Percentiles rank a stretch among this genome's conserved stretches.
Evolutionary conservation across 2,797 vertebrate genomes (phyloP).

Genomic region (Synaphobranchus kaupii): DNA sequence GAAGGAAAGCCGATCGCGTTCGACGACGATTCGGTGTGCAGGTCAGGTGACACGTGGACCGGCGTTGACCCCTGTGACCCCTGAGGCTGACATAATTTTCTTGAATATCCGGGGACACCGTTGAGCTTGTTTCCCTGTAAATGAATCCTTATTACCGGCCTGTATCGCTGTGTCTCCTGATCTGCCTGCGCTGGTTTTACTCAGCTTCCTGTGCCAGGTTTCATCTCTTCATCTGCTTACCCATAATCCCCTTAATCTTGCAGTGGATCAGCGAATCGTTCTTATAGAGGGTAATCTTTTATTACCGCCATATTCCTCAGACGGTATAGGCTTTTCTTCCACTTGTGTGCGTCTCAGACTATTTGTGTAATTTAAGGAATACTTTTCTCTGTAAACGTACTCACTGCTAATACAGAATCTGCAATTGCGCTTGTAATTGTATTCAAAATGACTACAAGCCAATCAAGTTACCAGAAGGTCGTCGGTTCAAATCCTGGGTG

Average conservation of each 20-base stretch:
- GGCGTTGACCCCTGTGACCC: not conserved
- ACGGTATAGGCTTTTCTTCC: not conserved
- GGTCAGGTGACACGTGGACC: not conserved
- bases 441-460: not conserved
- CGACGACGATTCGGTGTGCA: not conserved
- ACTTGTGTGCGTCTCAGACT: not conserved
- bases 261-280: not conserved
- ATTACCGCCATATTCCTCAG: not conserved
- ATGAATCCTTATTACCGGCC: not conserved
- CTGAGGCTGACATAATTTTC: not conserved
- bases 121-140: not conserved
- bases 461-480: not conserved
- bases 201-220: not conserved
- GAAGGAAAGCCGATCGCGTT: not conserved
- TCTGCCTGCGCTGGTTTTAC: not conserved
- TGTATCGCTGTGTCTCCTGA: not conserved
- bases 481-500: too few relatives aligned
- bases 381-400: not conserved
- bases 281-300: not conserved
- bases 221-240: not conserved
- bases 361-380: not conserved
- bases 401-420: not conserved
- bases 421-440: not conserved
- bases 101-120: not conserved
- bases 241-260: not conserved